Percentiles rank a stretch among this genome's conserved stretches.
These are phyloP conservation scores for Tachypleus tridentatus DNA, from an alignment of 1,140 invertebrate genomes.

Conservation along the genomic window DNA sequence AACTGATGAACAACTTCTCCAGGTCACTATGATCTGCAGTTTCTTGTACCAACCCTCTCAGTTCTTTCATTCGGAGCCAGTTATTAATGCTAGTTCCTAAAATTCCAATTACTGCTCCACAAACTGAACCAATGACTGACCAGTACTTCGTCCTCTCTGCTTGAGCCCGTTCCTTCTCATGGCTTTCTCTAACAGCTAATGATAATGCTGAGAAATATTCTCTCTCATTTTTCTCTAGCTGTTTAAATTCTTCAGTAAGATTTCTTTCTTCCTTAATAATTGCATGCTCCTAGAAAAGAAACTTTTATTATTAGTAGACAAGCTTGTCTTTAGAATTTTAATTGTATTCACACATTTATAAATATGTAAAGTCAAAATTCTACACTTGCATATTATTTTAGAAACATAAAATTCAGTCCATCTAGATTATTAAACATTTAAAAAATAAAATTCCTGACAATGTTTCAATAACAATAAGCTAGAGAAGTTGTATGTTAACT, in stretches of 20 bases:
- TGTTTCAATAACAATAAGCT: too few relatives aligned
- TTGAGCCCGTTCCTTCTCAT: conserved; percentile 57
- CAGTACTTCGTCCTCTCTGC: conserved; percentile 64
- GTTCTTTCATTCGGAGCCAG: conserved; percentile 49
- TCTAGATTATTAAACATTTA: too few relatives aligned
- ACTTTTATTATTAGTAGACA: neutral
- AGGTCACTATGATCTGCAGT: conserved; percentile 23
- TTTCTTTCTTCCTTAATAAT: conserved; percentile 34
- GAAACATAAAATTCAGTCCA: too few relatives aligned
- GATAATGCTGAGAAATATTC: conserved; percentile 52
- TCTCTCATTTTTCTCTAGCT: conserved; percentile 42
- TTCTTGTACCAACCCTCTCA: conserved; percentile 44
- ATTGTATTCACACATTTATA: too few relatives aligned
- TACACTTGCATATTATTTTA: too few relatives aligned
- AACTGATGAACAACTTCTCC: conserved; percentile 19
- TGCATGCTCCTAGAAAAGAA: conserved; percentile 31
- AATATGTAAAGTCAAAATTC: too few relatives aligned
- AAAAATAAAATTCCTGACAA: too few relatives aligned
- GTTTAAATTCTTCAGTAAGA: conserved; percentile 30
- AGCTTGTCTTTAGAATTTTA: too few relatives aligned
- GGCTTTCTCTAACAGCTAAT: conserved; percentile 51
- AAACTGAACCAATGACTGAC: conserved; percentile 56
- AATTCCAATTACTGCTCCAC: conserved; percentile 53
- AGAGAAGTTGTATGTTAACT: too few relatives aligned
- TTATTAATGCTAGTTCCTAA: conserved; percentile 52